Evolutionary conservation across 1,140 invertebrate species (phyloP).

Genomic region (Littorina saxatilis): DNA sequence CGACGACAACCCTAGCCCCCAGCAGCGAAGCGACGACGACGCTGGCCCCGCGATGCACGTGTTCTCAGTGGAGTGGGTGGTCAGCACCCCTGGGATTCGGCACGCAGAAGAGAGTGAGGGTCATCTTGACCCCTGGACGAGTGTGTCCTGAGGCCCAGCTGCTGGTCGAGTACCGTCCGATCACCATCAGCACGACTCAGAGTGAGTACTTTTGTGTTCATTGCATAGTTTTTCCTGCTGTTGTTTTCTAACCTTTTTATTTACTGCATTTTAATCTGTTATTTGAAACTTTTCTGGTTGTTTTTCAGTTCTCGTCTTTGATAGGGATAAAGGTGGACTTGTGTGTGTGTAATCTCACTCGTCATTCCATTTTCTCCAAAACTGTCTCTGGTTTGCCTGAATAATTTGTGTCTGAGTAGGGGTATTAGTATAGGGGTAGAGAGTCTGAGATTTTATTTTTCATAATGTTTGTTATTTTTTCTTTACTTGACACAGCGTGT

Average conservation of each 20-base stretch:
- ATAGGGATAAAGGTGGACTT: too few relatives aligned
- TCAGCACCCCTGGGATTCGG: neutral
- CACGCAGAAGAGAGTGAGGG: constrained; percentile 3
- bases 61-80: constrained; percentile 17
- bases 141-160: neutral
- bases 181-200: neutral
- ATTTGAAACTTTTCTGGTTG: neutral
- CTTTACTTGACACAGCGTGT: too few relatives aligned
- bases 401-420: too few relatives aligned
- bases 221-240: too few relatives aligned
- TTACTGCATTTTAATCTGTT: neutral
- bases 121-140: neutral
- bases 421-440: too few relatives aligned
- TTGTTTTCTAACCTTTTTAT: too few relatives aligned
- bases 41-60: neutral
- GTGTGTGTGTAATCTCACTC: too few relatives aligned
- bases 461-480: too few relatives aligned
- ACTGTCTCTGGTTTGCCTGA: too few relatives aligned
- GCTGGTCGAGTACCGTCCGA: neutral
- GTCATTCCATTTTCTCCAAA: too few relatives aligned
- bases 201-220: neutral
- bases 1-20: too few relatives aligned
- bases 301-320: neutral
- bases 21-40: neutral
- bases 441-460: too few relatives aligned